These are phyloP conservation scores for Polyploca ridens DNA, from an alignment of 2,888 invertebrate species.

Conservation along the genomic window DNA sequence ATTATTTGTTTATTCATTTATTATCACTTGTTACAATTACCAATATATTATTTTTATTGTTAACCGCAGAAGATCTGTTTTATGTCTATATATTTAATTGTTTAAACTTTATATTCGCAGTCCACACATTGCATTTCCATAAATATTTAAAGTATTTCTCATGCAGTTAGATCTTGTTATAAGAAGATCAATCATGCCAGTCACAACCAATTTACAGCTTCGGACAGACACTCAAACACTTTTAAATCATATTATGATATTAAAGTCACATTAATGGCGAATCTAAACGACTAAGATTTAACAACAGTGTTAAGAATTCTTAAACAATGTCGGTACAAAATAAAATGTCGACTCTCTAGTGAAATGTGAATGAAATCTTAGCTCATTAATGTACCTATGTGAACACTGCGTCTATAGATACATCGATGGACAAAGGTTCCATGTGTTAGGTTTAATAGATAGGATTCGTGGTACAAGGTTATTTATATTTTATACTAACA, in stretches of 20 bases:
- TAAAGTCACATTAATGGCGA: neutral
- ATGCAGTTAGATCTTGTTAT: conserved; percentile 30
- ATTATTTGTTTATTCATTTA: too few relatives aligned
- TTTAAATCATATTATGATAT: neutral
- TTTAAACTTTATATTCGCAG: conserved; percentile 35
- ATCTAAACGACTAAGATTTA: conserved; percentile 9
- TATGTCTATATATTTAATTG: neutral
- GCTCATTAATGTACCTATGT: too few relatives aligned
- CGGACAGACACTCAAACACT: neutral
- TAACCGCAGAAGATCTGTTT: too few relatives aligned
- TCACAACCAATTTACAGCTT: conserved; percentile 12
- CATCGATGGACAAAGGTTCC: conserved; percentile 26
- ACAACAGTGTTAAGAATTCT: neutral
- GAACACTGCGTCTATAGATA: conserved; percentile 8
- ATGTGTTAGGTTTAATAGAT: conserved; percentile 17
- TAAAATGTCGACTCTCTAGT: conserved; percentile 25
- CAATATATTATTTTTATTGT: too few relatives aligned
- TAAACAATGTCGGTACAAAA: neutral
- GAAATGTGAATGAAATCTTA: conserved; percentile 10
- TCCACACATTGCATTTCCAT: conserved; percentile 58
- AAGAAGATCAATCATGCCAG: neutral
- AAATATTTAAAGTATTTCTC: conserved; percentile 19
- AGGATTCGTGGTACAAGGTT: too few relatives aligned
- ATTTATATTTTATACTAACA: too few relatives aligned
- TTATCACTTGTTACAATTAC: too few relatives aligned